Percentiles rank a stretch among this genome's conserved stretches.
Conservation (phyloP, 2,888 invertebrate species). For the Sinohyriopsis cumingii region DNA sequence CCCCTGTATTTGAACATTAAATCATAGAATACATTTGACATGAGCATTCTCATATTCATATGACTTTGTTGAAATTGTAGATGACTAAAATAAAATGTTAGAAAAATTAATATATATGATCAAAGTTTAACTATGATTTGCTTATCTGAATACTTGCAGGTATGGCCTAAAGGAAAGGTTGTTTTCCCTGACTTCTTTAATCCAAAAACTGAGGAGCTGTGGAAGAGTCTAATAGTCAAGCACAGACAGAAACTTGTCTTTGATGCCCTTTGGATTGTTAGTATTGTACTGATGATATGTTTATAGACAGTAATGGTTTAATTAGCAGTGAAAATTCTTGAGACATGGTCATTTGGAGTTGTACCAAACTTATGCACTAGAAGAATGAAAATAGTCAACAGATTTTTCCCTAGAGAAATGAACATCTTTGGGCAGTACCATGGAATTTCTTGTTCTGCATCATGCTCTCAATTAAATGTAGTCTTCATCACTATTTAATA, state of each 20-base stretch:
- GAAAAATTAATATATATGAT: not conserved
- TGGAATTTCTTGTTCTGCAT: too few relatives aligned
- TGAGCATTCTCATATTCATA: not conserved
- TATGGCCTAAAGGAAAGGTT: conserved; percentile 63
- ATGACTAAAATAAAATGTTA: not conserved
- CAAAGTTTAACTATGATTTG: not conserved
- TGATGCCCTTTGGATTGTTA: conserved; percentile 68
- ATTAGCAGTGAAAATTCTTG: not conserved
- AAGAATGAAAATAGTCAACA: too few relatives aligned
- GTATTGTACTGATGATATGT: conserved; percentile 16
- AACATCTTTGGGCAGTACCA: too few relatives aligned
- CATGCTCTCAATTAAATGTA: too few relatives aligned
- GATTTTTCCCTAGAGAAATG: too few relatives aligned
- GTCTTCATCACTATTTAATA: too few relatives aligned
- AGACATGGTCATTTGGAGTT: not conserved
- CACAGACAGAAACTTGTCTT: conserved; percentile 45
- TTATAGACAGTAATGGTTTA: not conserved
- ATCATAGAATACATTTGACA: not conserved
- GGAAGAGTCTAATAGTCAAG: conserved; percentile 55
- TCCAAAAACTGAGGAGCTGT: conserved; percentile 42
- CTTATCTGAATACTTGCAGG: conserved; percentile 31
- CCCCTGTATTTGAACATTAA: too few relatives aligned
- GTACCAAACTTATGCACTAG: too few relatives aligned
- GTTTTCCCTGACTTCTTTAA: conserved; percentile 67
- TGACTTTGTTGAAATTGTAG: not conserved